Evolutionary conservation across 2,797 vertebrate genomes (phyloP).

Genomic region (Cossypha heuglini): DNA sequence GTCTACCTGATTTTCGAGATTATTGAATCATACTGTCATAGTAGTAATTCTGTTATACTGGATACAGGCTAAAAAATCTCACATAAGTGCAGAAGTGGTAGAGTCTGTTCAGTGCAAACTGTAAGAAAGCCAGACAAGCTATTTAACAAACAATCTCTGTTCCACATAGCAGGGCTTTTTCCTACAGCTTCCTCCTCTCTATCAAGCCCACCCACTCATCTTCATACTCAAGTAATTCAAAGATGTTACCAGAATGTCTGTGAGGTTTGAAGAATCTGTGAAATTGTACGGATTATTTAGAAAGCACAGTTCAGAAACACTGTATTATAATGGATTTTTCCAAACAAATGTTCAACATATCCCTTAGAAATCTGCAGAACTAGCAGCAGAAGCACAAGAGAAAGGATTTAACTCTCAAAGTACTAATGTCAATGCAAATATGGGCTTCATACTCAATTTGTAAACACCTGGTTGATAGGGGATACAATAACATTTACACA

Average conservation of each 20-base stretch:
- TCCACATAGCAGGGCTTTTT: not conserved
- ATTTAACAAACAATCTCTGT: not conserved
- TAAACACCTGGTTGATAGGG: not conserved
- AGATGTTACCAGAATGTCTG: constrained; percentile 14
- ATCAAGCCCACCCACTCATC: not conserved
- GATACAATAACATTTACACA: not conserved
- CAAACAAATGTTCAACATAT: not conserved
- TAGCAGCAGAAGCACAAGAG: not conserved
- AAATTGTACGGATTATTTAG: not conserved
- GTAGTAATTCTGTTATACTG: not conserved
- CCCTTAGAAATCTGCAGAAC: not conserved
- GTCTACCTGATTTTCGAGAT: not conserved
- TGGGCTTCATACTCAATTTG: not conserved
- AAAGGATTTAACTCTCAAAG: not conserved
- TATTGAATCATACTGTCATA: not conserved
- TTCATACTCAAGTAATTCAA: not conserved
- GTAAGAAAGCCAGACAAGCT: not conserved
- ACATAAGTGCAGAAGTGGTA: not conserved
- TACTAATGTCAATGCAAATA: not conserved
- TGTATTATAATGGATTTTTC: not conserved
- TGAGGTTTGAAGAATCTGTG: not conserved
- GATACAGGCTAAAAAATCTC: not conserved
- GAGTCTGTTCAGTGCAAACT: not conserved
- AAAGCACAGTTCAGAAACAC: not conserved
- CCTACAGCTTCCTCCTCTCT: not conserved